Conservation (phyloP, 2,797 vertebrate genomes). For the Champsocephalus gunnari region DNA sequence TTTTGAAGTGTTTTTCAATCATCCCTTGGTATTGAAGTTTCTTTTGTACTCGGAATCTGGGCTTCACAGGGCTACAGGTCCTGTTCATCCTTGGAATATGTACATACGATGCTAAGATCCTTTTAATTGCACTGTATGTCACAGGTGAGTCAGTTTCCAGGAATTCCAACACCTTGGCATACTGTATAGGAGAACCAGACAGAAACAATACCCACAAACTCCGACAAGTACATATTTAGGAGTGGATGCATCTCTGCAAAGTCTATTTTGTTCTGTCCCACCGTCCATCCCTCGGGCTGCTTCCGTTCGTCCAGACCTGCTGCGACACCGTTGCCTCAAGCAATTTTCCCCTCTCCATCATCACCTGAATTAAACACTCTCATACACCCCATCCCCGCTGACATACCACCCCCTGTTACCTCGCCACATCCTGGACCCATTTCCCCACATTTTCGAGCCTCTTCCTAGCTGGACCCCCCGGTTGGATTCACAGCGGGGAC, state of each 20-base stretch:
- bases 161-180: constrained; percentile 27
- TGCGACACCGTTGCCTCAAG: constrained; percentile 56
- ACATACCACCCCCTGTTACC: constrained; percentile 58
- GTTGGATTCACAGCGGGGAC: constrained; percentile 80
- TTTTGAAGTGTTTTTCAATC: constrained; percentile 84
- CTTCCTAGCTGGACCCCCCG: constrained; percentile 78
- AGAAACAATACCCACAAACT: constrained; percentile 11
- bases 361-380: constrained; percentile 80
- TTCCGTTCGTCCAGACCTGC: constrained; percentile 65
- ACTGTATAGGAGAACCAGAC: not conserved
- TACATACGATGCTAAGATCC: constrained; percentile 42
- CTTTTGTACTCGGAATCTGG: constrained; percentile 63
- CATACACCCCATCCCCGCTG: constrained; percentile 67
- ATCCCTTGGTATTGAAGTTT: constrained; percentile 74
- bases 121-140: constrained; percentile 33
- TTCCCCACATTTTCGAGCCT: constrained; percentile 69
- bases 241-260: constrained; percentile 27
- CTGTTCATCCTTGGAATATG: constrained; percentile 52
- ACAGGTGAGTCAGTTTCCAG: constrained; percentile 31
- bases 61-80: constrained; percentile 65
- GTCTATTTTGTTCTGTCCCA: constrained; percentile 15
- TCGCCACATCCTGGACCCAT: constrained; percentile 61
- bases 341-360: constrained; percentile 69
- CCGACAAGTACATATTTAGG: constrained; percentile 35
- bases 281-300: constrained; percentile 51